phyloP scores from a whole-genome alignment of 2,888 invertebrate genomes.

The Strigamia maritima region DNA sequence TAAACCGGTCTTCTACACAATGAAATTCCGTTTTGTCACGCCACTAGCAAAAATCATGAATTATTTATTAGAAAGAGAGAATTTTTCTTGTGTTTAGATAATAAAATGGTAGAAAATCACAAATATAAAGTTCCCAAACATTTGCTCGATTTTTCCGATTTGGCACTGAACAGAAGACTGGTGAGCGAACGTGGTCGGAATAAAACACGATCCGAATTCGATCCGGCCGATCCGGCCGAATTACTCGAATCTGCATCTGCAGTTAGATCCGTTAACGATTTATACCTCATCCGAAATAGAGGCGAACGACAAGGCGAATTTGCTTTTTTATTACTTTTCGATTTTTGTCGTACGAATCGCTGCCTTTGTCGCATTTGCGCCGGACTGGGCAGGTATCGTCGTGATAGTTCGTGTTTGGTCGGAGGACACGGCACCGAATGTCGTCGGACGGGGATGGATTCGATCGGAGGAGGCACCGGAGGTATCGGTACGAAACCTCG shows the following conservation, averaged over 20 bases:
- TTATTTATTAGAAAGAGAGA: neutral
- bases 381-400: neutral
- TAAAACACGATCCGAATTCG: slow-evolving; percentile 53
- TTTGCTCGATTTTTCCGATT: slow-evolving; percentile 52
- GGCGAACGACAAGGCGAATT: slow-evolving; percentile 63
- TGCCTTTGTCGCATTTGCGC: slow-evolving; percentile 68
- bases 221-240: slow-evolving; percentile 69
- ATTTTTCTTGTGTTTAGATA: too few species aligned
- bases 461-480: slow-evolving; percentile 79
- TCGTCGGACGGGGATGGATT: slow-evolving; percentile 72
- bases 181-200: slow-evolving; percentile 81
- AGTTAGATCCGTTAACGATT: slow-evolving; percentile 53
- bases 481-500: slow-evolving; percentile 75
- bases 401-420: too few species aligned
- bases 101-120: slow-evolving; percentile 47
- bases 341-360: slow-evolving; percentile 67
- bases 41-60: too few species aligned
- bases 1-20: neutral
- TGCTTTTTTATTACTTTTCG: slow-evolving; percentile 69
- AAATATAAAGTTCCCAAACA: slow-evolving; percentile 61
- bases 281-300: slow-evolving; percentile 67
- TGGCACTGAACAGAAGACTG: slow-evolving; percentile 63
- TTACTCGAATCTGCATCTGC: slow-evolving; percentile 75
- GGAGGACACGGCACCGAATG: too few species aligned
- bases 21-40: neutral